Evolutionary conservation across 2,888 invertebrate genomes (phyloP).

Genomic region (Eupithecia insigniata): DNA sequence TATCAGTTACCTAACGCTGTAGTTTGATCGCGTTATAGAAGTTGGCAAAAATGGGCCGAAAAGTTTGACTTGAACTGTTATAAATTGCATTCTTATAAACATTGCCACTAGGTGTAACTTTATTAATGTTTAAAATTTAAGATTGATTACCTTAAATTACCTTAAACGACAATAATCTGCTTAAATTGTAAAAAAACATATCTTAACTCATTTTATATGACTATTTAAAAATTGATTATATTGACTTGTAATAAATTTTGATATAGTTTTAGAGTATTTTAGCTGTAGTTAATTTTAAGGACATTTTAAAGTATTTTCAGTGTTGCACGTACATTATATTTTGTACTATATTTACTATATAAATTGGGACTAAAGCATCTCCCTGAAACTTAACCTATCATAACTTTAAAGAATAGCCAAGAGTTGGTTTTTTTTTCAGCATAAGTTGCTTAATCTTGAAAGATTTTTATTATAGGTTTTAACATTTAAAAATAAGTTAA

Average conservation of each 20-base stretch:
- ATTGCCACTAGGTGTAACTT: slow-evolving; percentile 50
- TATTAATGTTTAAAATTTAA: slow-evolving; percentile 25
- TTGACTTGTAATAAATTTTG: not conserved
- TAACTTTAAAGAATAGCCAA: not conserved
- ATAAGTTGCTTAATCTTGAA: not conserved
- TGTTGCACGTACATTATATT: not conserved
- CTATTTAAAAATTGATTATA: not conserved
- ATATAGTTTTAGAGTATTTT: not conserved
- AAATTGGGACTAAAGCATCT: not conserved
- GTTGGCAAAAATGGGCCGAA: not conserved
- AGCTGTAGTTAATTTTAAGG: not conserved
- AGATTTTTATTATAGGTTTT: not conserved
- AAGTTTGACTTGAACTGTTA: not conserved
- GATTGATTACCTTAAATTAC: slow-evolving; percentile 12
- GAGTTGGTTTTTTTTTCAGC: not conserved
- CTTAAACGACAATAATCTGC: slow-evolving; percentile 28
- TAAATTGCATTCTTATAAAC: slow-evolving; percentile 28
- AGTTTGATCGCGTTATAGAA: not conserved
- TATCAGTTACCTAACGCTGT: no score
- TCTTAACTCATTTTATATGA: not conserved
- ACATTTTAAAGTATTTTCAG: not conserved
- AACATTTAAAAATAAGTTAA: not conserved
- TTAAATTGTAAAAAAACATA: slow-evolving; percentile 28
- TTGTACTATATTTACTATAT: not conserved
- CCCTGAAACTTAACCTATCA: not conserved